Base-by-base conservation (phyloP, 1,140 invertebrate species). In the Diabrotica undecimpunctata region DNA sequence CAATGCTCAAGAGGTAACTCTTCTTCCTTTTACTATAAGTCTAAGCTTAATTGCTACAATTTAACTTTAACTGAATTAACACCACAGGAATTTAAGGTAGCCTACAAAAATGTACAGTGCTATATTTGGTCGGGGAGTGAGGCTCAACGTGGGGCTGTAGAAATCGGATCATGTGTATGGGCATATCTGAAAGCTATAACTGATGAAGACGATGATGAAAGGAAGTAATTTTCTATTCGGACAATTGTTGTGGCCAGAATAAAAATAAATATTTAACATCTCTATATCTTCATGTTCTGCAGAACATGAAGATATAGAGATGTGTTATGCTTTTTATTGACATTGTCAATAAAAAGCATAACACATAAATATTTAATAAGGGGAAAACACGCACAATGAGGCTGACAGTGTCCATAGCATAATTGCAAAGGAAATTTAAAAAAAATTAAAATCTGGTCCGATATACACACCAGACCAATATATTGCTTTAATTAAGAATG, bases 361-460 rank as follows among this genome's bases (percentile, higher is more conserved):
- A 77, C 59, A 80, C 46, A 73, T 77, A 50, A 74, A 68, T 39
- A 74, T 76, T 0, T 77, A 81, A 79, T 74, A n/a, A n/a, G n/a
- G n/a, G n/a, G n/a, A n/a, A n/a, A n/a, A n/a, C n/a, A n/a, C n/a
- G n/a, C n/a, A n/a, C n/a, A 79, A 79, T 65, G 78, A 46, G 39
- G 39, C 7, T 46, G 39, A 46, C 11, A 46, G 39, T 46, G 39
- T 46, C 7, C 39, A 46, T 65, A 74, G 73, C 7, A 51, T 76
- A 0, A 80, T 79, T 13, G 77, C 79, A 62, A 78, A 75, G 50
- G 61, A 68, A 58, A 71, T 76, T 52, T 78, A 72, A 68, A 74
- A 68, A 59, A 25, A 69, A 60, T 50, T 70, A 10, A 70, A 46
- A 14, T n/a, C n/a, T n/a, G n/a, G n/a, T n/a, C n/a, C n/a, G n/a